Conservation (phyloP, 2,113 vertebrate genomes). For the Aepyceros melampus region DNA sequence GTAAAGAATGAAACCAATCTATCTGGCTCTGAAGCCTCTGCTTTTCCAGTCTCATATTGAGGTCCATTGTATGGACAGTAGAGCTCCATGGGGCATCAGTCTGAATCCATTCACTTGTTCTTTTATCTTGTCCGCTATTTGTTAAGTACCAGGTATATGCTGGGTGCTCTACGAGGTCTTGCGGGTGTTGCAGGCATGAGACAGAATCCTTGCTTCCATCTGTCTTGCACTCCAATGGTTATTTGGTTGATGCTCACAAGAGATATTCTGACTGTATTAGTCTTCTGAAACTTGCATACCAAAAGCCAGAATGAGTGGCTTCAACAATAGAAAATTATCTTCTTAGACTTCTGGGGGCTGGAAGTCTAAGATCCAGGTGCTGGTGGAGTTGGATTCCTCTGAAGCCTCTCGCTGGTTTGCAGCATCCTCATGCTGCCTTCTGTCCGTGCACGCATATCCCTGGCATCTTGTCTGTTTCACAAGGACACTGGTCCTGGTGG, state of each 20-base stretch:
- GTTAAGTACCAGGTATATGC: not conserved
- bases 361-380: not conserved
- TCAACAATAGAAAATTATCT: not conserved
- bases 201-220: not conserved
- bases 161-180: not conserved
- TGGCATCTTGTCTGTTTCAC: not conserved
- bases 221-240: not conserved
- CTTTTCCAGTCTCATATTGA: not conserved
- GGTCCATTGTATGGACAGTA: not conserved
- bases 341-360: not conserved
- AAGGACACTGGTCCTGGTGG: not conserved
- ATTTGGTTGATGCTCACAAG: not conserved
- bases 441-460: not conserved
- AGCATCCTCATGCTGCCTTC: not conserved
- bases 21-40: not conserved
- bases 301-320: not conserved
- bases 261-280: not conserved
- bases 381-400: not conserved
- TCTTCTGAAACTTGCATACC: not conserved
- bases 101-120: not conserved
- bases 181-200: not conserved
- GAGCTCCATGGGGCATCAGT: not conserved
- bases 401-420: not conserved
- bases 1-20: not conserved
- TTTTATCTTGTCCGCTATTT: not conserved